Conservation (phyloP, 2,797 vertebrate species). For the Bovichtus diacanthus region DNA sequence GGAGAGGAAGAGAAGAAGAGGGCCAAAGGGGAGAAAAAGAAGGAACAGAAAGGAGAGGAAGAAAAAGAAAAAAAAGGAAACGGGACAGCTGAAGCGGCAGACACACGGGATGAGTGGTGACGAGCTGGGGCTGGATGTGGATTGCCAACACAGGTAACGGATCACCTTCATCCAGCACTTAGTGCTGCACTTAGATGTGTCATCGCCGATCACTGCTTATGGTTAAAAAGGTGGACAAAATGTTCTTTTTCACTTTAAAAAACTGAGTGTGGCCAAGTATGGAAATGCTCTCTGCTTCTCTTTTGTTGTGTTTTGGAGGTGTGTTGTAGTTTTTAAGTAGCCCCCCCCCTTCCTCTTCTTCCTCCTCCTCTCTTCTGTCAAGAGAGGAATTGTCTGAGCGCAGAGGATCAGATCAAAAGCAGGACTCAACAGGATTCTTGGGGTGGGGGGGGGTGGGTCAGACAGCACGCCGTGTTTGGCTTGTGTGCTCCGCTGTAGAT, state of each 20-base stretch:
- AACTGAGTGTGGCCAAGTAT: constrained; percentile 4
- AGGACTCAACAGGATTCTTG: constrained; percentile 30
- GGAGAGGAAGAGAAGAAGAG: constrained; percentile 48
- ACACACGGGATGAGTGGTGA: constrained; percentile 81
- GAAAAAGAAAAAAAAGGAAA: constrained; percentile 28
- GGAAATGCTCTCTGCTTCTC: constrained; percentile 5
- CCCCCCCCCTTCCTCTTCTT: background rate
- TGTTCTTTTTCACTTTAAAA: constrained; percentile 7
- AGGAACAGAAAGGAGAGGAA: constrained; percentile 15
- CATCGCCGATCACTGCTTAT: constrained; percentile 13
- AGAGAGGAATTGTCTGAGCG: constrained; percentile 54
- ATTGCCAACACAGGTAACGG: constrained; percentile 83
- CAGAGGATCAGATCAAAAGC: constrained; percentile 52
- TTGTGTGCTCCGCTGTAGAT: constrained; percentile 37
- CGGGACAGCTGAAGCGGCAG: constrained; percentile 75
- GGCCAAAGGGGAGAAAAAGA: constrained; percentile 49
- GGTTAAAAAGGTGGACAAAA: background rate
- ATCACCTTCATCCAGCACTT: constrained; percentile 54
- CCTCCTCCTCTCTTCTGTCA: constrained; percentile 10
- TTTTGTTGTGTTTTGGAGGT: constrained; percentile 15
- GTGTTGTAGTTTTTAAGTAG: constrained; percentile 30
- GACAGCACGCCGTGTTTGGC: constrained; percentile 28
- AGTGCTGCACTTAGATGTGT: constrained; percentile 4
- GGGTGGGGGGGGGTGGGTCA: constrained; percentile 32
- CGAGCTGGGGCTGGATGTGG: constrained; percentile 83